These are phyloP conservation scores for Ondatra zibethicus DNA, from an alignment of 2,113 vertebrate genomes.

Conservation along the genomic window DNA sequence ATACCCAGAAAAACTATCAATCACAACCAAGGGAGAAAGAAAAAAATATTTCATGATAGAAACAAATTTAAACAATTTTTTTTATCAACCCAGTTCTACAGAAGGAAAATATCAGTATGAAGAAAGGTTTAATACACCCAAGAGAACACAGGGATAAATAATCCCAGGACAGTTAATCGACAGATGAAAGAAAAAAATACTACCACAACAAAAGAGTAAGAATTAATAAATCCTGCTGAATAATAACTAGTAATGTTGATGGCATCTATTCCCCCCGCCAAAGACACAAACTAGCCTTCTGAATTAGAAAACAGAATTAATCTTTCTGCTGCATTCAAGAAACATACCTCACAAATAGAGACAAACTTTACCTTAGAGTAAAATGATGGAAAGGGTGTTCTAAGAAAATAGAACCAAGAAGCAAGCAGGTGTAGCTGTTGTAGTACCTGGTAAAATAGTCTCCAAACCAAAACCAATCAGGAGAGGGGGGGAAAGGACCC, in stretches of 20 bases:
- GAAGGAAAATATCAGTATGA: not conserved
- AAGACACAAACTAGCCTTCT: not conserved
- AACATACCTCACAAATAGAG: not conserved
- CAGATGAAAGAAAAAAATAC: not conserved
- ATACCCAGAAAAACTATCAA: not conserved
- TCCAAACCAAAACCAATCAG: not conserved
- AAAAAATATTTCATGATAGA: not conserved
- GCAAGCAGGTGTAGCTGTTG: not conserved
- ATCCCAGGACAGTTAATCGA: not conserved
- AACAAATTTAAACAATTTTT: not conserved
- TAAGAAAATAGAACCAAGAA: not conserved
- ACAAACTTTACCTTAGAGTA: not conserved
- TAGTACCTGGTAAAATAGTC: not conserved
- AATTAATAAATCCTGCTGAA: not conserved
- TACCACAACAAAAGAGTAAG: not conserved
- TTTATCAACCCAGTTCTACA: not conserved
- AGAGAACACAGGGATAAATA: not conserved
- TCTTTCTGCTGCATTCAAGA: not conserved
- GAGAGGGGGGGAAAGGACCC: not conserved
- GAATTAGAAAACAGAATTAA: not conserved
- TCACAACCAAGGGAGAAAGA: not conserved
- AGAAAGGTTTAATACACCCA: not conserved
- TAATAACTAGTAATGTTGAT: not conserved
- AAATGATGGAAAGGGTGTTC: not conserved
- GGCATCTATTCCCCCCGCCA: not conserved